Conservation (phyloP, 2,888 invertebrate genomes). For the Pammene fasciana region DNA sequence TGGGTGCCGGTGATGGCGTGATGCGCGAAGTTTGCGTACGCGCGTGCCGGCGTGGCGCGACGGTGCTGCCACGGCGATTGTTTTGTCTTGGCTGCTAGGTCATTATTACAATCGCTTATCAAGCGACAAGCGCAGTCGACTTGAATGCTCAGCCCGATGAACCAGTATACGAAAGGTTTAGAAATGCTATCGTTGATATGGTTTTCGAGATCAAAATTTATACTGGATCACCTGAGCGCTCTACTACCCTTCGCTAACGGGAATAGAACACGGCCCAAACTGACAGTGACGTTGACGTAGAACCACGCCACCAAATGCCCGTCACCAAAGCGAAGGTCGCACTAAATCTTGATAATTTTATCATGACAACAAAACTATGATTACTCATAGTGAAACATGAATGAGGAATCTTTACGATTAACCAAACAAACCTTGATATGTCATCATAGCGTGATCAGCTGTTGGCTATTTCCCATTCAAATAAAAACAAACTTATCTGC, state of each 20-base stretch:
- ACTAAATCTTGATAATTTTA: constrained; percentile 48
- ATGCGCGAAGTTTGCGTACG: constrained; percentile 46
- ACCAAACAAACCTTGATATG: constrained; percentile 30
- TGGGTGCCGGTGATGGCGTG: constrained; percentile 74
- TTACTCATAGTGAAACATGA: constrained; percentile 28
- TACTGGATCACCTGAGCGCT: neutral
- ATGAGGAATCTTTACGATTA: constrained; percentile 32
- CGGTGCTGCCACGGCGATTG: constrained; percentile 67
- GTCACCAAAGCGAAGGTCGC: constrained; percentile 57
- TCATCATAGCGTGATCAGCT: constrained; percentile 30
- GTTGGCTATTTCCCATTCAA: constrained; percentile 13
- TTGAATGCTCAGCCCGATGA: neutral
- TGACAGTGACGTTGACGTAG: constrained; percentile 44
- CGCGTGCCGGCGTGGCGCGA: constrained; percentile 47
- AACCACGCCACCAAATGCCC: constrained; percentile 53
- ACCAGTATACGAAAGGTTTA: neutral
- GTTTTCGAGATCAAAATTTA: neutral
- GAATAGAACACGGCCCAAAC: constrained; percentile 18
- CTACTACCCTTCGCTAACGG: neutral
- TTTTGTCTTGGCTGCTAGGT: constrained; percentile 45
- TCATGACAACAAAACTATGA: constrained; percentile 46
- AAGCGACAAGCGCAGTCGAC: neutral
- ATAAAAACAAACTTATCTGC: constrained; percentile 22
- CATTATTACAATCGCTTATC: constrained; percentile 4
- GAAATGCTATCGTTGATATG: neutral